Evolutionary conservation across 2,888 invertebrate genomes (phyloP), one percentile per base, ranked within the genome.

Genomic region (Diabrotica balteata): DNA sequence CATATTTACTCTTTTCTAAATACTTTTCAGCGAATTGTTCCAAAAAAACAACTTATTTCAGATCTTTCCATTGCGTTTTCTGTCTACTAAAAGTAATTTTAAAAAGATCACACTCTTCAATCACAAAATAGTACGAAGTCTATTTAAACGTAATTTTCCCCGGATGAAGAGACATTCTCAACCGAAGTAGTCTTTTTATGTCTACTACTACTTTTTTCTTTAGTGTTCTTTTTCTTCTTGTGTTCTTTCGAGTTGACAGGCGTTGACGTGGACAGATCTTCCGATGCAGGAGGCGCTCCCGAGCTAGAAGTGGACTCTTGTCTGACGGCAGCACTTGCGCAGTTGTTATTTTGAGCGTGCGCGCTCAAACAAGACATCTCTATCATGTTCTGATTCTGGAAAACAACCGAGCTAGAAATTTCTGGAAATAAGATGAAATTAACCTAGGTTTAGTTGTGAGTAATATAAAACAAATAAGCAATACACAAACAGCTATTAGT

Each of bases 301-400:
- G 66, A 52, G 61, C 61, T 62, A 65, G 72, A 66, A 6, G 69
- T 63, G 17, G 70, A 67, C 57, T 70, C 70, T 49, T 70, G 67
- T 17, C 66, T 67, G 49, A 51, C 47, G 77, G 77, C 46, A 76
- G 76, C 46, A 45, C 45, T 57, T 9, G 64, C 70, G 78, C 78
- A 63, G 66, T 89, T 91, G 84, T 91, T 91, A 83, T 91, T 91
- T 79, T 90, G 90, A 49, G 85, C 83, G 72, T 90, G 90, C 49
- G 85, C 83, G 71, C 86, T 82, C 76, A 91, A 84, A 83, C 90
- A 90, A 59, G 91, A 90, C 87, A 91, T 90, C 85, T 91, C 90
- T 79, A 90, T 89, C 80, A 85, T 85, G 81, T 85, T 86, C 83
- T 86, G 85, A 81, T 84, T 85, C 84, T 84, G 84, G 83, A 84